Conservation (phyloP, 2,888 invertebrate genomes). For the Lydus trimaculatus region DNA sequence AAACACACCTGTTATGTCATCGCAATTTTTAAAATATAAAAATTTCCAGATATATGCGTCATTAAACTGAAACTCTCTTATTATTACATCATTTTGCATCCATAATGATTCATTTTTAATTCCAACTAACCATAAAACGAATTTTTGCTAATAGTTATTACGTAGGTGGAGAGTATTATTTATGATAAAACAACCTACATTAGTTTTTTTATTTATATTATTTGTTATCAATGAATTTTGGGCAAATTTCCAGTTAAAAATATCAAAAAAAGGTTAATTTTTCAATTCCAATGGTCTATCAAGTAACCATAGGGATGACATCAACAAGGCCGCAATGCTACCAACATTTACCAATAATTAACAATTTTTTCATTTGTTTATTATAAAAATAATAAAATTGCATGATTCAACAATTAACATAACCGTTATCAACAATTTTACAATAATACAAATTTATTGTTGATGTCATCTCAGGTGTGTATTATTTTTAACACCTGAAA, state of each 20-base stretch:
- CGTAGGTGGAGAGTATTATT: neutral
- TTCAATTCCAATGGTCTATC: neutral
- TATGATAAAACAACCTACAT: neutral
- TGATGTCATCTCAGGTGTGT: neutral
- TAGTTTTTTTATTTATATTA: neutral
- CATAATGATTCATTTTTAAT: neutral
- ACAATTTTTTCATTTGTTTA: neutral
- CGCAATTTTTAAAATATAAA: neutral
- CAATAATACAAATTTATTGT: neutral
- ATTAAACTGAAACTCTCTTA: neutral
- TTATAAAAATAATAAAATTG: neutral
- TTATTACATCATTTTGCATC: conserved; percentile 7
- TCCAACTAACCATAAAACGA: neutral
- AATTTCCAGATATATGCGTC: conserved; percentile 3
- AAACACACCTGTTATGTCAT: conserved; percentile 4
- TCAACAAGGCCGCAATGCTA: neutral
- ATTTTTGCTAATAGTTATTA: neutral
- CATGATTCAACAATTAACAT: conserved; percentile 7
- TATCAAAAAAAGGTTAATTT: neutral
- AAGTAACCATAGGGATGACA: neutral
- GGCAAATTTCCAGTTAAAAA: no score
- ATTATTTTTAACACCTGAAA: neutral
- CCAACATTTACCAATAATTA: neutral
- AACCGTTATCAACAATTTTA: conserved; percentile 6
- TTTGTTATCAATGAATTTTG: no score